These are phyloP conservation scores for Mythimna impura DNA, from an alignment of 2,888 invertebrate species.

Conservation along the genomic window DNA sequence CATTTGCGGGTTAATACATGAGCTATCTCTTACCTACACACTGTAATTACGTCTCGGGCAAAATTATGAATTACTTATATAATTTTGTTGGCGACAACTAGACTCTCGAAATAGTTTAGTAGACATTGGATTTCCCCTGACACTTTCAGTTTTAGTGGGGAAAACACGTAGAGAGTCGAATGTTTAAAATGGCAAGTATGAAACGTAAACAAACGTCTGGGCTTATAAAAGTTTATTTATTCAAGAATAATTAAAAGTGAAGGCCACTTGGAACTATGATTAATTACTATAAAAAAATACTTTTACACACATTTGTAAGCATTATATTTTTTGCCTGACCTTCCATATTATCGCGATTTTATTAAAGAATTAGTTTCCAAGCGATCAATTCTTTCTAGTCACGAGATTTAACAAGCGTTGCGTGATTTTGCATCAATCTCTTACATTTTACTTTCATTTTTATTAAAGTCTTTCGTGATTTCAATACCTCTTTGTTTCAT, in stretches of 20 bases:
- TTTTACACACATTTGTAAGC: neutral
- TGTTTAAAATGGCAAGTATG: neutral
- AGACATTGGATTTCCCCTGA: neutral
- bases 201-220: slow-evolving; percentile 24
- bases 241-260: slow-evolving; percentile 25
- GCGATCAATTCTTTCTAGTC: slow-evolving; percentile 31
- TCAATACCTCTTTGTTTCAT: slow-evolving; percentile 21
- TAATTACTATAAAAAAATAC: slow-evolving; percentile 17
- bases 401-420: slow-evolving; percentile 37
- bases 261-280: slow-evolving; percentile 16
- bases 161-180: slow-evolving; percentile 1
- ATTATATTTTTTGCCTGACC: slow-evolving; percentile 6
- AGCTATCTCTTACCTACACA: no score
- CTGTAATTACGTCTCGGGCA: no score
- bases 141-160: neutral
- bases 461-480: slow-evolving; percentile 31
- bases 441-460: slow-evolving; percentile 40
- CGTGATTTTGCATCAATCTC: slow-evolving; percentile 42
- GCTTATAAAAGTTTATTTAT: slow-evolving; percentile 15
- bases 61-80: no score
- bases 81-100: no score
- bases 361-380: slow-evolving; percentile 21
- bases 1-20: no score
- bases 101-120: no score
- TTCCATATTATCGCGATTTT: slow-evolving; percentile 14